Conservation (phyloP, 2,797 vertebrate genomes). For the Loriculus beryllinus region DNA sequence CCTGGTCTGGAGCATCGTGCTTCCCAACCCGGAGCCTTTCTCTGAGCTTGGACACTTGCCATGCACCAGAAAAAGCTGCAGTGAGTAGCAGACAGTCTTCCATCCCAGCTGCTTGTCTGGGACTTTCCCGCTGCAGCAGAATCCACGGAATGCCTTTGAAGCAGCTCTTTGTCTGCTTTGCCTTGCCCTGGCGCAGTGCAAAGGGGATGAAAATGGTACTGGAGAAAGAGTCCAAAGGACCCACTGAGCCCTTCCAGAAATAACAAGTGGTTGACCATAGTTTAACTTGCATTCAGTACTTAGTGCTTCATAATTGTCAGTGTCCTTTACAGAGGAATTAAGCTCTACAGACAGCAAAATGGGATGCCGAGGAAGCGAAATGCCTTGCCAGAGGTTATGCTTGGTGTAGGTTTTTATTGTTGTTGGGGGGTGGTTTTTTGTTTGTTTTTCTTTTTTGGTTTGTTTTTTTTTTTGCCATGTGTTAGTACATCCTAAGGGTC, state of each 20-base stretch:
- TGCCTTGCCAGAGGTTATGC: conserved; percentile 11
- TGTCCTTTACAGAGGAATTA: background rate
- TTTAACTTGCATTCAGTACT: background rate
- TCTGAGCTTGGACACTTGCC: background rate
- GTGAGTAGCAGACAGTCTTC: background rate
- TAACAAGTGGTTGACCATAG: conserved; percentile 28
- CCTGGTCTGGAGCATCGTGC: background rate
- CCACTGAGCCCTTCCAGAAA: conserved; percentile 30
- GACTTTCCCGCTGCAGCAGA: conserved; percentile 4
- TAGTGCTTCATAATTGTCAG: background rate
- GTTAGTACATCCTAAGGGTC: background rate
- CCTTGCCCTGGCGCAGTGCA: background rate
- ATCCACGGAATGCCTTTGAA: conserved; percentile 50
- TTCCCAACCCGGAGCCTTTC: background rate
- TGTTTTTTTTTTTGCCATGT: background rate
- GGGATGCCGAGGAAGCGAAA: background rate
- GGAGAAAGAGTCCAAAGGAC: background rate
- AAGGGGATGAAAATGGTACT: conserved; percentile 1
- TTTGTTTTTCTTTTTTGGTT: background rate
- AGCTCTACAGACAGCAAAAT: background rate
- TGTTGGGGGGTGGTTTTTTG: background rate
- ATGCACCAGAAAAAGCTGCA: background rate
- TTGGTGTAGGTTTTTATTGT: conserved; percentile 11
- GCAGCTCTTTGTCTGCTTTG: conserved; percentile 5
- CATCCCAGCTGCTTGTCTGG: background rate